Conservation (phyloP, 30 jellyfish, hydroid and myxozoan species). For the Pelagia noctiluca region DNA sequence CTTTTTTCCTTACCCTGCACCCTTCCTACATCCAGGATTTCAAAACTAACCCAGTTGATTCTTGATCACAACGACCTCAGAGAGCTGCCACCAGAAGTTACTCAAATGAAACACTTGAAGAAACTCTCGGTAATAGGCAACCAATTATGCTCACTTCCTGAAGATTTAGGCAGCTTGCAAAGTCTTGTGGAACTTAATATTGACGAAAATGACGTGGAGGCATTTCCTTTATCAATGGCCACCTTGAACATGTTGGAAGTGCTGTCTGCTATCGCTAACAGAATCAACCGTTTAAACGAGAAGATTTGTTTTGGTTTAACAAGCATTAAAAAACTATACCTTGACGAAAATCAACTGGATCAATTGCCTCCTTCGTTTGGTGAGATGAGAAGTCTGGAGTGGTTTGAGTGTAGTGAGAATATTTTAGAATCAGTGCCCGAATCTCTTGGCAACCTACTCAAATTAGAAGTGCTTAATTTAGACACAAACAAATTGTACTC, state of each 20-base stretch:
- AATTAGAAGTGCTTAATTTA: constrained; percentile 56
- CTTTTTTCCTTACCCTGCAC: neutral
- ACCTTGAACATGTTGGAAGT: constrained; percentile 29
- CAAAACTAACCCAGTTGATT: constrained; percentile 34
- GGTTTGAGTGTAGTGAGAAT: constrained; percentile 81
- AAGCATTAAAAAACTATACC: constrained; percentile 51
- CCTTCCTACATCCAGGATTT: neutral
- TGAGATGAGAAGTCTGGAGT: constrained; percentile 21
- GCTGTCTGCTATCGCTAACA: constrained; percentile 80
- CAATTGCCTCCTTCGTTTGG: constrained; percentile 48
- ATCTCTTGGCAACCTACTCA: constrained; percentile 52
- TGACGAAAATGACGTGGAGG: constrained; percentile 62
- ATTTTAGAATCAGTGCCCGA: constrained; percentile 56
- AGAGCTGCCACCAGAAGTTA: constrained; percentile 62
- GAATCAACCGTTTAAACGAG: constrained; percentile 26
- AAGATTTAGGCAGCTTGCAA: constrained; percentile 37
- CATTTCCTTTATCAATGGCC: constrained; percentile 50
- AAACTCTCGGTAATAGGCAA: constrained; percentile 77
- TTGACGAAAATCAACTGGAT: constrained; percentile 76
- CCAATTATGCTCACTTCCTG: constrained; percentile 58
- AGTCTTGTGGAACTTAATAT: constrained; percentile 52
- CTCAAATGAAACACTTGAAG: constrained; percentile 20
- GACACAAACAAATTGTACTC: constrained; percentile 47
- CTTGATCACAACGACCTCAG: constrained; percentile 82
- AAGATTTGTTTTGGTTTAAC: constrained; percentile 21